Evolutionary conservation across 2,888 invertebrate species (phyloP), one percentile per base, ranked within the genome.

Genomic region (Polydesmus complanatus): DNA sequence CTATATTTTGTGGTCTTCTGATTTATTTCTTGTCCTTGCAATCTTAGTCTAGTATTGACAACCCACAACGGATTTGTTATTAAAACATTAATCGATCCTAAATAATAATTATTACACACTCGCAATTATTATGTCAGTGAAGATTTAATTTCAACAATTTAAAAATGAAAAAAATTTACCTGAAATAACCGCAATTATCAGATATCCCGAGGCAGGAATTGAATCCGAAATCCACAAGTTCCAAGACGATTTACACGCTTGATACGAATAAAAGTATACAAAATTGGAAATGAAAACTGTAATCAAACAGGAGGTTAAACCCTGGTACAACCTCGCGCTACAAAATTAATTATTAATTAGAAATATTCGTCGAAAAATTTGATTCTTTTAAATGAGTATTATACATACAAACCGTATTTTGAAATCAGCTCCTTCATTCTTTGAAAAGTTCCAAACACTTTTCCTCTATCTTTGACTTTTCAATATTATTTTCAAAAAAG

Each of bases 251-350:
- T 89, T 86, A 50, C 93, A 77, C 21, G 86, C 86, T 75, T 91
- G 92, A 74, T 91, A 93, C 68, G 88, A 81, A 75, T 93, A 94
- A 72, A 93, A 94, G 73, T 94, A 94, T n/a, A 93, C 86, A 76
- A 93, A 93, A 74, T 91, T 92, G 55, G 92, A 92, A 64, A 86
- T 82, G 67, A 89, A 91, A 2, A 92, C 76, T 64, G 88, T 88
- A 68, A 87, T 83, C 54, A 93, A 77, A 3, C 90, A 90, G 11
- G 93, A 90, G 37, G 83, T 78, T 58, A 91, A 77, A 2, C 93
- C 93, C 67, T 83, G 77, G 70, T 89, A 93, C 54, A 37, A 58
- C 23, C 22, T 3, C 52, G 8, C 27, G n/a, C 27, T 47, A 37
- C 21, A 27, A 57, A 26, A 48, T n/a, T n/a, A n/a, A n/a, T n/a